Evolutionary conservation across 2,797 vertebrate species (phyloP).

Genomic region (Syndactyla subalaris): DNA sequence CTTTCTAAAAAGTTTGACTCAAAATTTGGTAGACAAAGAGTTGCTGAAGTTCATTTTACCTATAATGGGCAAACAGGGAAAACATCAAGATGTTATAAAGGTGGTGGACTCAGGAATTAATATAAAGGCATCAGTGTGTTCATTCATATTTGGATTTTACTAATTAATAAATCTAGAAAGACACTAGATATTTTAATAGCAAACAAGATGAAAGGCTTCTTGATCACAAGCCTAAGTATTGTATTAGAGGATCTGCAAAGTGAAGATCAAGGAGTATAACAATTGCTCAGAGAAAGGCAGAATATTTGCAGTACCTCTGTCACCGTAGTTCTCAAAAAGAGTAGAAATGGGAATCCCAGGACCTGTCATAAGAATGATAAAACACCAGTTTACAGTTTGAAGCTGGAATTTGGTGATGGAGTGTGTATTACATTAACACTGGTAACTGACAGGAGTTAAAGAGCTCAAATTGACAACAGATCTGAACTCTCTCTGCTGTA

Average conservation of each 20-base stretch:
- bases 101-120: not conserved
- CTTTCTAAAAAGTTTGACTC: not conserved
- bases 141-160: not conserved
- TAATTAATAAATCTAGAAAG: not conserved
- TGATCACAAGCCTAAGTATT: not conserved
- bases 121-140: not conserved
- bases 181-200: not conserved
- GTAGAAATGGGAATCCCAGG: conserved; percentile 82
- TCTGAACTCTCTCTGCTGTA: not conserved
- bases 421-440: not conserved
- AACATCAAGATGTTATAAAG: not conserved
- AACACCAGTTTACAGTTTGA: not conserved
- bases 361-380: conserved; percentile 64
- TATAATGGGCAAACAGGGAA: not conserved
- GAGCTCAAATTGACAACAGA: not conserved
- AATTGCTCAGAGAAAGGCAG: not conserved
- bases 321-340: conserved; percentile 73
- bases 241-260: not conserved
- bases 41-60: not conserved
- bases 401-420: not conserved
- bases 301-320: conserved; percentile 74
- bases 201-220: not conserved
- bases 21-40: not conserved
- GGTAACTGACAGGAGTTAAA: not conserved
- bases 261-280: not conserved